Conservation (phyloP, 2,113 vertebrate genomes). For the Saimiri boliviensis region DNA sequence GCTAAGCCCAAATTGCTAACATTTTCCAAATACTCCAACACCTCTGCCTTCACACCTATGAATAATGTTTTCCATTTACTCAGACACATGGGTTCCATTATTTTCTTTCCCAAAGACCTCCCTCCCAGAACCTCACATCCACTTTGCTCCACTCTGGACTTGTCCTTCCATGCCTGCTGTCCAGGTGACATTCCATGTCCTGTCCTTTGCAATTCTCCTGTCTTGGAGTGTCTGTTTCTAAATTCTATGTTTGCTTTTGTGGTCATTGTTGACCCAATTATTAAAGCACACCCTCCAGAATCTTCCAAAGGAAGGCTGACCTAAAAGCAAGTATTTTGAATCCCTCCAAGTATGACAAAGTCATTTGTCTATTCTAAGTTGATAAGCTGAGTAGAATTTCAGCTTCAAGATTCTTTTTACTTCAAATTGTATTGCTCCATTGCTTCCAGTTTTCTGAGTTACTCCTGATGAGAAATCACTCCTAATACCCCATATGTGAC, state of each 20-base stretch:
- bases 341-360: background rate
- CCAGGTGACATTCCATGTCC: background rate
- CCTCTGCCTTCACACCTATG: background rate
- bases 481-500: background rate
- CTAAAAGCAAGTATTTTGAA: background rate
- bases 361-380: background rate
- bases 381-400: background rate
- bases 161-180: background rate
- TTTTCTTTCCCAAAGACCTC: background rate
- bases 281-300: background rate
- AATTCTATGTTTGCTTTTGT: background rate
- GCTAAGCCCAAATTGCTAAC: background rate
- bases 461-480: background rate
- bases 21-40: background rate
- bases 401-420: background rate
- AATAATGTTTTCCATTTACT: background rate
- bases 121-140: background rate
- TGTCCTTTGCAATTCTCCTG: background rate
- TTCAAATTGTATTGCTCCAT: background rate
- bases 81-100: background rate
- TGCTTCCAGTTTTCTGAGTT: background rate
- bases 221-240: background rate
- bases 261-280: background rate
- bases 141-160: background rate
- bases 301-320: background rate